A percentile compares a stretch with the other conserved stretches of the same genome.
These are phyloP conservation scores for Pterocles burchelli DNA, from an alignment of 2,113 vertebrate genomes.

Conservation along the genomic window DNA sequence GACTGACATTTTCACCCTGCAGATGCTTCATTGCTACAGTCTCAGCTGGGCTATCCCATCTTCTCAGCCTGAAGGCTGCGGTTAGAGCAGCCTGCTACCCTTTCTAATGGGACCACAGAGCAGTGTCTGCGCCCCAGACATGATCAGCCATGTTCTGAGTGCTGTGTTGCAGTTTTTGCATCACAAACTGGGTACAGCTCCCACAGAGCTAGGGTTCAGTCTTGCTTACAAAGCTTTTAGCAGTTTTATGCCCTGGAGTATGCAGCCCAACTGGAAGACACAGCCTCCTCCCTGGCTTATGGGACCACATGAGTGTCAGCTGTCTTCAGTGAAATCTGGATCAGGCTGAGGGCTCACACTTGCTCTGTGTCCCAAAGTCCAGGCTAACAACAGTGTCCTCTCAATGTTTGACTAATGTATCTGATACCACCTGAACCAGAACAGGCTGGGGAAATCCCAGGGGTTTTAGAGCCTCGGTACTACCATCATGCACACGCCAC, in stretches of 20 bases:
- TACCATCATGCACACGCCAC: rapidly evolving
- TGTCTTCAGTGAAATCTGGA: background rate
- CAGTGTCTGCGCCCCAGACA: rapidly evolving
- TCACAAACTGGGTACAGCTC: background rate
- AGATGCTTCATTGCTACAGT: background rate
- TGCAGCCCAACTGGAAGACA: background rate
- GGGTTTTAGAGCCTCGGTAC: background rate
- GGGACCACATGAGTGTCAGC: background rate
- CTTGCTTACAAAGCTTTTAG: background rate
- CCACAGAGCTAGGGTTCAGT: background rate
- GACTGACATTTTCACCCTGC: background rate
- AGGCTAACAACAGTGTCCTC: background rate
- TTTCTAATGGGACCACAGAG: background rate
- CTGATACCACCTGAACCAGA: rapidly evolving
- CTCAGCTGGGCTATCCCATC: background rate
- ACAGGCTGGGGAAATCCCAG: background rate
- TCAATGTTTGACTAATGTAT: background rate
- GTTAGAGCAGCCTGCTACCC: background rate
- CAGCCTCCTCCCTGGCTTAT: background rate
- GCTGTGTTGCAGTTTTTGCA: background rate
- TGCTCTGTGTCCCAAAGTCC: background rate
- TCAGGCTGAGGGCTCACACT: background rate
- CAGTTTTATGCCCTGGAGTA: background rate
- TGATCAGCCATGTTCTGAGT: background rate
- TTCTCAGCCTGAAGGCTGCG: background rate